Evolutionary conservation across 1,140 invertebrate genomes (phyloP), one percentile per base, ranked within the genome.

Genomic region (Anadara kagoshimensis): DNA sequence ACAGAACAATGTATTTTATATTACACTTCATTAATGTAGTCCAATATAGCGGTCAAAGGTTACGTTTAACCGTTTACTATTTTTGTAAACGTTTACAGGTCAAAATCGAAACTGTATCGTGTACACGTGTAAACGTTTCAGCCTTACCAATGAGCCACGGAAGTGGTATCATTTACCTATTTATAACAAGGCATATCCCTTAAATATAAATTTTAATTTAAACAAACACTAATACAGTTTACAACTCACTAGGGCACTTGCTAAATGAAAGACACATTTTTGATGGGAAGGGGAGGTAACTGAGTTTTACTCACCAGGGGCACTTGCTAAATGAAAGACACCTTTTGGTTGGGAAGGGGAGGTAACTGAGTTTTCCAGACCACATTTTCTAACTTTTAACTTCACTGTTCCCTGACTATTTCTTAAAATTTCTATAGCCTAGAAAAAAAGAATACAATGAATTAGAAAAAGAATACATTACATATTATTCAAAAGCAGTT

Each of bases 401-500:
- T 73, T 75, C 24, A 86, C 84, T 29, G 77, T 81, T 64, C 86
- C 86, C 59, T 85, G 81, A 56, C 78, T 79, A 74, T 78, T 81
- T 64, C 84, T 80, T 73, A 87, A 78, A 59, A 84, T 78, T 68
- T 87, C 84, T 72, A 86, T 83, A 63, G 86, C 86, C 86, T 87
- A 66, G 16, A 79, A 78, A 67, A 41, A 41, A 58, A n/a, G 66
- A 41, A 65, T 47, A 56, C 62, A 63, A 61, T 62, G 16, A 41
- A 41, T 5, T 45, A 45, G 20, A 18, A 4, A 26, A 29, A n/a
- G 10, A 56, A 8, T 20, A 56, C 20, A 56, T 12, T 56, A 12
- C 8, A n/a, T 56, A 12, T 56, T 12, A 18, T 12, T 18, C 53
- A 56, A 8, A 18, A 24, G 20, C 22, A 12, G 10, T n/a, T 10